Base-by-base conservation (phyloP, 2,113 vertebrate genomes). In the Galeopterus variegatus region DNA sequence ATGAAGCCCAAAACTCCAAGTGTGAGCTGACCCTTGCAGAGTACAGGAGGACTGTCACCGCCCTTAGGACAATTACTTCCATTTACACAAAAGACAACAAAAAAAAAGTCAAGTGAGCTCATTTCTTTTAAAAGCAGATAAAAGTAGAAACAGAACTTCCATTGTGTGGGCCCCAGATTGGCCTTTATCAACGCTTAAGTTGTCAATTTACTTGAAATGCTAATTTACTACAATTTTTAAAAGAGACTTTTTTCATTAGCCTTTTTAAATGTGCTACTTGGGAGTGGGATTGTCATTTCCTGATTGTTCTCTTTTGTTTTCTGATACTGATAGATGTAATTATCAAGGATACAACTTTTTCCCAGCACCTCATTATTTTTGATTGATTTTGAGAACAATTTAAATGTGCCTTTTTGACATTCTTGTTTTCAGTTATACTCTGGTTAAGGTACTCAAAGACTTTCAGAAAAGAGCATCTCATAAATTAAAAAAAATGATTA, bases 321-420 rank as follows among this genome's bases (percentile, higher is more conserved):
- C 97, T 97, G 98, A 97, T 98, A 98, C 97, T 98, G 98, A 98
- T 98, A 98, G 98, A 98, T 97, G 98, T 97, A 98, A 98, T 98
- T 97, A 98, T 98, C 97, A 98, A 97, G 97, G 97, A 97, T 97
- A 98, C 97, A 98, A 98, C 97, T 98, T 98, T 98, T 97, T 98
- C 96, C 80, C 54, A 97, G 98, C 84, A 97, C 98, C 97, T 98
- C 98, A 98, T 98, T 98, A 98, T 98, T 97, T 98, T 97, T 98
- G 98, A 98, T 98, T 98, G 98, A 98, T 98, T 98, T 96, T 96
- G 76, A 97, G 98, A 98, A 98, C 97, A 98, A 97, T 98, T 97
- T 98, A 96, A 98, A 94, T 64, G 97, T 97, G 96, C 96, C 97
- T 98, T 97, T 97, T 97, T 98, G 98, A 98, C 97, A 98, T 98